These are phyloP conservation scores for Cryptotermes secundus DNA, from an alignment of 1,140 invertebrate species.

Conservation along the genomic window DNA sequence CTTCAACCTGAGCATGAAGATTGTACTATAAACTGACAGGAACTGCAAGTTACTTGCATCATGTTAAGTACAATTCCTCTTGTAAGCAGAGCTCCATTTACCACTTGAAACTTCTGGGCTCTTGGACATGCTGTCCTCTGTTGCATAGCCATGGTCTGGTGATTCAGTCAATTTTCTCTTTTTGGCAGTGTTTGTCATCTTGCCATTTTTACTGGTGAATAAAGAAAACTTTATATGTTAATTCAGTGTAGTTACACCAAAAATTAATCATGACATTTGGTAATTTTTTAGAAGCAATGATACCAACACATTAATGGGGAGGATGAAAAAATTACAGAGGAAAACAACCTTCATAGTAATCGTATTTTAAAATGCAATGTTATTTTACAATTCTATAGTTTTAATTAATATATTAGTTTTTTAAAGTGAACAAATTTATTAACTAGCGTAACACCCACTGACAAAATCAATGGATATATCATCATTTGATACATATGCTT, in stretches of 20 bases:
- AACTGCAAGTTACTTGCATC: neutral
- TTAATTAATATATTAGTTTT: too few relatives aligned
- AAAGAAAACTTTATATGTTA: neutral
- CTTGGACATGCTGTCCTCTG: neutral
- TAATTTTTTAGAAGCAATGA: too few relatives aligned
- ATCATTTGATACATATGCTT: too few relatives aligned
- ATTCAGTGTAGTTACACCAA: neutral
- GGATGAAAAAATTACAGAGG: too few relatives aligned
- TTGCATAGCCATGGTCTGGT: slow-evolving; percentile 23
- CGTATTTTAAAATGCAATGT: too few relatives aligned
- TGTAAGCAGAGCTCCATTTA: neutral
- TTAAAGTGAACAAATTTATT: too few relatives aligned
- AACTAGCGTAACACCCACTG: too few relatives aligned
- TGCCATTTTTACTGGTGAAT: neutral
- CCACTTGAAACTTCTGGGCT: neutral
- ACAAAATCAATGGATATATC: too few relatives aligned
- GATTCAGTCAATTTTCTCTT: slow-evolving; percentile 19
- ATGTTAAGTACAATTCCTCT: neutral
- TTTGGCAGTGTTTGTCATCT: neutral
- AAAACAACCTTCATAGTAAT: too few relatives aligned
- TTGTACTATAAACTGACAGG: neutral
- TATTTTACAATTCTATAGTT: too few relatives aligned
- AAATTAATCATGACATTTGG: neutral
- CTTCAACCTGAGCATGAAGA: neutral
- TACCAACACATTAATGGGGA: too few relatives aligned